A percentile compares a stretch with the other conserved stretches of the same genome.
Evolutionary conservation across 2,113 vertebrate species (phyloP).

Genomic region (Pelodiscus sinensis): DNA sequence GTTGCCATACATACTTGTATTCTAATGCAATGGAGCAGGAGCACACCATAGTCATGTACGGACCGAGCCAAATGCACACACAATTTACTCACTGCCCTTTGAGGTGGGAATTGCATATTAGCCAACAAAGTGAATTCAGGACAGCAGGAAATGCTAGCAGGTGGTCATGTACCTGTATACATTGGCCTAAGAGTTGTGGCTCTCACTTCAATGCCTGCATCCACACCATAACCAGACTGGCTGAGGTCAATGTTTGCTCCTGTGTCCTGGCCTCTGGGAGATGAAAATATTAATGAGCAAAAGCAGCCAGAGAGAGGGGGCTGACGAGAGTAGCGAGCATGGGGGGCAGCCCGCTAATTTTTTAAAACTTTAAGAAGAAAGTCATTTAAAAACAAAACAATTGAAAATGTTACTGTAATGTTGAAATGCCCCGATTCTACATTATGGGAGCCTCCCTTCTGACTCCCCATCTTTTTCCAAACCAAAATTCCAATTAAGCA

Average conservation of each 20-base stretch:
- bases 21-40: not conserved
- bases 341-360: no score
- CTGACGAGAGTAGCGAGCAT: no score
- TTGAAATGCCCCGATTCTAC: not conserved
- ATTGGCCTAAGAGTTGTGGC: accelerated
- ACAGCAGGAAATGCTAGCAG: not conserved
- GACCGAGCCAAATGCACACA: not conserved
- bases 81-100: not conserved
- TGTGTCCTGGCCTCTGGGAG: not conserved
- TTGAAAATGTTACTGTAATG: not conserved
- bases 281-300: not conserved
- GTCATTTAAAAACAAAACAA: not conserved
- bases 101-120: not conserved
- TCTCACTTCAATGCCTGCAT: not conserved
- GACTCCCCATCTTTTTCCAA: not conserved
- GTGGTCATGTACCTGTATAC: accelerated
- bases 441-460: not conserved
- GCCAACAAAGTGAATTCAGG: not conserved
- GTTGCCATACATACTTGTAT: accelerated
- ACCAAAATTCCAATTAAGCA: not conserved
- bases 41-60: not conserved
- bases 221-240: accelerated
- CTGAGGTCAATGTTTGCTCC: accelerated
- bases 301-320: no score
- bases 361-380: not conserved